Percentiles rank a stretch among this genome's conserved stretches.
These are phyloP conservation scores for Babyrousa celebensis DNA, from an alignment of 2,797 vertebrate genomes.

Conservation along the genomic window DNA sequence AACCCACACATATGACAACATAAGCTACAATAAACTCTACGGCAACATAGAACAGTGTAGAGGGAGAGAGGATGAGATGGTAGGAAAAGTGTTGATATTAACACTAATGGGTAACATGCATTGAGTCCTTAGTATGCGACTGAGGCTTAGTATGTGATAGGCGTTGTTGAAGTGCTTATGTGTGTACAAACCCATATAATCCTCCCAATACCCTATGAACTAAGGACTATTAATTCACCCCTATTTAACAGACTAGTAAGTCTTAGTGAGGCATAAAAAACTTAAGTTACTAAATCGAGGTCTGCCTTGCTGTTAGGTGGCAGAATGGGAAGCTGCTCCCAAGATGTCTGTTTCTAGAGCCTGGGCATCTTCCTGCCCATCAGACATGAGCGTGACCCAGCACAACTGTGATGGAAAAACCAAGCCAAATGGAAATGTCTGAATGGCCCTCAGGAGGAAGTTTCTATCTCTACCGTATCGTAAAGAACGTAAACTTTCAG, in stretches of 20 bases:
- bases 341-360: not conserved
- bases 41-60: not conserved
- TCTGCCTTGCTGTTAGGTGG: not conserved
- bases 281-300: not conserved
- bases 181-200: not conserved
- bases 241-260: constrained; percentile 1
- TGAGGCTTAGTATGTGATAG: not conserved
- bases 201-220: not conserved
- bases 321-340: not conserved
- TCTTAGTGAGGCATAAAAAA: not conserved
- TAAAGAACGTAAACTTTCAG: not conserved
- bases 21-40: not conserved
- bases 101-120: not conserved
- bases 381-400: not conserved
- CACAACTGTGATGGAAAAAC: not conserved
- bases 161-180: not conserved
- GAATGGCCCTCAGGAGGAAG: not conserved
- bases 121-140: not conserved
- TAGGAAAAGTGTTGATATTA: not conserved
- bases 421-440: constrained; percentile 24
- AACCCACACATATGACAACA: not conserved
- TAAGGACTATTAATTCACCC: not conserved
- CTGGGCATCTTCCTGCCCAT: not conserved
- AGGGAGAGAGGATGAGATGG: not conserved
- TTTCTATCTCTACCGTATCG: not conserved